Evolutionary conservation across 2,113 vertebrate species (phyloP).

Genomic region (Saccopteryx leptura): DNA sequence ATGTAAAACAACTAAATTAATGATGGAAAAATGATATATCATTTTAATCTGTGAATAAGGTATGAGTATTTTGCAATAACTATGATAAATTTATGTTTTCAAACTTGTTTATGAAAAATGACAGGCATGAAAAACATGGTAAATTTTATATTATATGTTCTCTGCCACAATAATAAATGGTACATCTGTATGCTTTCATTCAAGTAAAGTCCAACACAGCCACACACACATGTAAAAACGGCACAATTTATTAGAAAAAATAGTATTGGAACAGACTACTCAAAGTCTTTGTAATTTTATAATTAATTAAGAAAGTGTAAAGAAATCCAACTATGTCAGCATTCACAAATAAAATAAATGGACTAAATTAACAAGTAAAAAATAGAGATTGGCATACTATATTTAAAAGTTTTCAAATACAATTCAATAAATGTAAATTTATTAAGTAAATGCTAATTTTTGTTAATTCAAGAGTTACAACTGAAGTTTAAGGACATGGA

Average conservation of each 20-base stretch:
- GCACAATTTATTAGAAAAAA: neutral
- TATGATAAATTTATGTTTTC: neutral
- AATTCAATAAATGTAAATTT: neutral
- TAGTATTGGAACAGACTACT: neutral
- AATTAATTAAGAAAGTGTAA: neutral
- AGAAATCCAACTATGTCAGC: neutral
- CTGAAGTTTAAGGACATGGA: neutral
- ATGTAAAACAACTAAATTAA: neutral
- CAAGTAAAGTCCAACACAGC: neutral
- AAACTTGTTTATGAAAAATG: conserved; percentile 2
- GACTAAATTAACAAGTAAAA: neutral
- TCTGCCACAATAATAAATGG: neutral
- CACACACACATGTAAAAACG: neutral
- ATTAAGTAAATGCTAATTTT: neutral
- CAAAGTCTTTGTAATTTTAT: conserved; percentile 13
- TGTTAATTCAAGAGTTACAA: neutral
- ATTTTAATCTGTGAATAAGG: neutral
- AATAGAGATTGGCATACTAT: neutral
- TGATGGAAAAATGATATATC: neutral
- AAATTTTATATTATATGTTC: neutral
- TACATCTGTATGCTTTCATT: neutral
- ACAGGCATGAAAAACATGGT: neutral
- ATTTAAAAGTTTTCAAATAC: neutral
- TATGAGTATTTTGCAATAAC: neutral
- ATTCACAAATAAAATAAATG: conserved; percentile 27